These are phyloP conservation scores for Protodeltote pygarga DNA, from an alignment of 2,888 invertebrate genomes.

Conservation along the genomic window DNA sequence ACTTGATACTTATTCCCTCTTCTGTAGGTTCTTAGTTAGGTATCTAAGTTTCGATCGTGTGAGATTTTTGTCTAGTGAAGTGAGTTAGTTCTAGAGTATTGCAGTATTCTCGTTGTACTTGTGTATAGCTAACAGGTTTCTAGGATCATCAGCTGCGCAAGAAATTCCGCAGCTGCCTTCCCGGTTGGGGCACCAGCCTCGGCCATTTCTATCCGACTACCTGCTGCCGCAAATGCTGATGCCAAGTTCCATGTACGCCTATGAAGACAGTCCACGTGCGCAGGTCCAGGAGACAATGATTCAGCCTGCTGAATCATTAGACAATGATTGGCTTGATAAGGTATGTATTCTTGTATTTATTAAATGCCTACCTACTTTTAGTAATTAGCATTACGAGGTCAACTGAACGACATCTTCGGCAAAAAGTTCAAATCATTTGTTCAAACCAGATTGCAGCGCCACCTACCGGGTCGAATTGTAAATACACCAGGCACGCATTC, in stretches of 20 bases:
- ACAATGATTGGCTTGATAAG: constrained; percentile 62
- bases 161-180: constrained; percentile 21
- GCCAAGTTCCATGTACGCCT: constrained; percentile 48
- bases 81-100: not conserved
- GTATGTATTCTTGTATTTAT: constrained; percentile 35
- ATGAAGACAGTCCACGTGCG: constrained; percentile 45
- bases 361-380: constrained; percentile 11
- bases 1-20: no score
- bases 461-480: no score
- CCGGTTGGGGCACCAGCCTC: constrained; percentile 23
- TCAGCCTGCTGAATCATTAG: constrained; percentile 20
- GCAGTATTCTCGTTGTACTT: not conserved
- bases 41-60: not conserved
- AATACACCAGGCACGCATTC: no score
- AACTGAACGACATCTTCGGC: no score
- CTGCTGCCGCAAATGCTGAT: constrained; percentile 54
- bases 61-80: constrained; percentile 3
- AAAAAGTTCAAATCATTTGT: not conserved
- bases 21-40: no score
- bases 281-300: no score
- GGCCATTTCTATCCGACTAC: constrained; percentile 46
- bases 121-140: constrained; percentile 2
- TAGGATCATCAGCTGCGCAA: constrained; percentile 44
- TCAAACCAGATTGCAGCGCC: no score
- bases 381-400: no score